phyloP scores from a whole-genome alignment of 1,140 invertebrate genomes.

The Lucilia sericata region DNA sequence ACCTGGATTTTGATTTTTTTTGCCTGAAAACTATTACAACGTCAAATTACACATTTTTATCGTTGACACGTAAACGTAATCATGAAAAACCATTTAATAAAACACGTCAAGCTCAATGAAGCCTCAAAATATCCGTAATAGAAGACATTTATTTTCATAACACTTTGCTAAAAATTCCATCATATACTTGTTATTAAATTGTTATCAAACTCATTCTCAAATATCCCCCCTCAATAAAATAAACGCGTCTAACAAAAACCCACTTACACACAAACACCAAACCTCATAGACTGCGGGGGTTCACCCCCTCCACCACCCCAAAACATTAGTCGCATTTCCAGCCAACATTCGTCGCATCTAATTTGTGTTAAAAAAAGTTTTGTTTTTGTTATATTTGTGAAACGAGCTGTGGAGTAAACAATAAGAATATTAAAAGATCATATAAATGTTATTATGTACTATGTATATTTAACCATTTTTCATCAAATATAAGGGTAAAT shows the following conservation, averaged over 20 bases:
- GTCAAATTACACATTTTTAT: constrained; percentile 11
- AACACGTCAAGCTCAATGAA: constrained; percentile 31
- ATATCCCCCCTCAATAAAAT: not conserved
- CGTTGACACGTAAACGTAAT: constrained; percentile 42
- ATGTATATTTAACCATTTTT: constrained; percentile 11
- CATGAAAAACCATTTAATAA: constrained; percentile 30
- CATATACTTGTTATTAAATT: constrained; percentile 18
- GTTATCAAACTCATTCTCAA: not conserved
- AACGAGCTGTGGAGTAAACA: not conserved
- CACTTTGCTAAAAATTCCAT: constrained; percentile 28
- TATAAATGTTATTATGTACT: not conserved
- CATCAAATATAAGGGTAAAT: not conserved
- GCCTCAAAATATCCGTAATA: constrained; percentile 28
- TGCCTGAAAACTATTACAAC: not conserved
- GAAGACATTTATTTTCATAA: constrained; percentile 37
- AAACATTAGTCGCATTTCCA: not conserved
- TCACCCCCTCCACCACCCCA: no score
- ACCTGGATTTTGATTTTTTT: not conserved
- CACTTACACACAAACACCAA: not conserved
- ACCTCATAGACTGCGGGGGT: not conserved
- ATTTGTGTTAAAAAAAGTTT: not conserved
- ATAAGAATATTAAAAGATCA: constrained; percentile 16
- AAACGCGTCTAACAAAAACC: not conserved
- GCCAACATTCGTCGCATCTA: not conserved
- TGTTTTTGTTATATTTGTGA: not conserved